phyloP scores from a whole-genome alignment of 2,113 vertebrate genomes.

The Lycaon pictus region DNA sequence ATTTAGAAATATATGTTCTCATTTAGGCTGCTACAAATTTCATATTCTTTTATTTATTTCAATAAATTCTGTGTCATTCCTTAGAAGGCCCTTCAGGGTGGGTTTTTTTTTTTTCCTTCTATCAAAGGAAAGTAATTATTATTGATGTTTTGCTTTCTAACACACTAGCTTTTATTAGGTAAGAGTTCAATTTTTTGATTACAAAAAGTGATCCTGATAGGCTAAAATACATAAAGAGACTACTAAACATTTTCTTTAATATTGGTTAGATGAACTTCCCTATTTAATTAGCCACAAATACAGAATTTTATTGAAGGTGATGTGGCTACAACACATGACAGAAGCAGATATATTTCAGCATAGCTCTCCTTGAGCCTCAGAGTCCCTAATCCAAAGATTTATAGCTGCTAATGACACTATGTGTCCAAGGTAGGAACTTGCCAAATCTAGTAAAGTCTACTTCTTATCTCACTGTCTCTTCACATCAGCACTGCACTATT shows the following conservation, averaged over 20 bases:
- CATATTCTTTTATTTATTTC: conserved; percentile 27
- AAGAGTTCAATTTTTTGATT: neutral
- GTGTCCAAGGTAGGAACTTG: neutral
- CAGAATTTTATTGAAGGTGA: neutral
- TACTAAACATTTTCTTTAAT: neutral
- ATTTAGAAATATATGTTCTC: conserved; percentile 46
- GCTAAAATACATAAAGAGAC: neutral
- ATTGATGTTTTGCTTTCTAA: neutral
- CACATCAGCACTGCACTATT: neutral
- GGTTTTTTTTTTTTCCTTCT: neutral
- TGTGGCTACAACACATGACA: neutral
- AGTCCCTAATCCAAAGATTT: neutral
- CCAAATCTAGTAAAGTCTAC: neutral
- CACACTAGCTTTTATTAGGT: neutral
- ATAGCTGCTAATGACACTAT: neutral
- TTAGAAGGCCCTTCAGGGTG: neutral
- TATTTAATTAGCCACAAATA: neutral
- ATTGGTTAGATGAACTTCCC: neutral
- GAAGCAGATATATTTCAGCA: neutral
- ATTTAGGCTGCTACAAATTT: conserved; percentile 33
- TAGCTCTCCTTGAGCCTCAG: neutral
- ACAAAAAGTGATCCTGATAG: neutral
- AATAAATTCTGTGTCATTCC: neutral
- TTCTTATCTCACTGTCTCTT: neutral
- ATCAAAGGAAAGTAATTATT: conserved; percentile 6